Percentiles rank a stretch among this genome's conserved stretches.
Conservation (phyloP, 2,888 invertebrate species). For the Drosophila paramelanica region DNA sequence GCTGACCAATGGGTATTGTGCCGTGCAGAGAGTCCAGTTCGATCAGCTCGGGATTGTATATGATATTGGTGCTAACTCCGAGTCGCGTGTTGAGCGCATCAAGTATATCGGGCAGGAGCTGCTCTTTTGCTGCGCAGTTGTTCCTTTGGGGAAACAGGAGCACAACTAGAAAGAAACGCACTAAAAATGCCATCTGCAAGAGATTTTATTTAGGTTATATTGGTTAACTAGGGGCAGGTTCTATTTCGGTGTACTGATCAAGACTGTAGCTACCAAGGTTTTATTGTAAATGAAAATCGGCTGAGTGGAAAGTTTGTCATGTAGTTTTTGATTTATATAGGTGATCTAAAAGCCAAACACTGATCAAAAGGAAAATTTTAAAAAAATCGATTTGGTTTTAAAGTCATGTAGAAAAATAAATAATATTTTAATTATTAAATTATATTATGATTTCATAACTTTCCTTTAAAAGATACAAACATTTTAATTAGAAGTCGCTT, state of each 20-base stretch:
- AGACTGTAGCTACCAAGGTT: neutral
- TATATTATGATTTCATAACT: too few relatives aligned
- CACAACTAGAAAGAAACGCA: constrained; percentile 2
- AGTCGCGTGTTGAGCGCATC: constrained; percentile 47
- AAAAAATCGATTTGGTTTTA: too few relatives aligned
- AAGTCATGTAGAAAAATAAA: too few relatives aligned
- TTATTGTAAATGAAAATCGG: too few relatives aligned
- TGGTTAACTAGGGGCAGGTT: neutral
- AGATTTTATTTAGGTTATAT: constrained; percentile 5
- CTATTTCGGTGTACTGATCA: neutral
- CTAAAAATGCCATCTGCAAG: constrained; percentile 53
- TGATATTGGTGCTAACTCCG: constrained; percentile 35
- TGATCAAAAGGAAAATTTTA: too few relatives aligned
- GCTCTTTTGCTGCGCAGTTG: neutral
- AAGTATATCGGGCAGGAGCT: constrained; percentile 30
- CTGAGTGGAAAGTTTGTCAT: too few relatives aligned
- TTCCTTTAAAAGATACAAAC: too few relatives aligned
- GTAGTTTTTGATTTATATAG: too few relatives aligned
- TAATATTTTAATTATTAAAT: too few relatives aligned
- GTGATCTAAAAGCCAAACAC: too few relatives aligned
- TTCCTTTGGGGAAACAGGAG: constrained; percentile 1
- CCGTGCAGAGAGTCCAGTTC: constrained; percentile 18
- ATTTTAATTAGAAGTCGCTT: too few relatives aligned
- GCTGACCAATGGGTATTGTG: constrained; percentile 5
- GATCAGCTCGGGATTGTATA: constrained; percentile 30